These are phyloP conservation scores for Thymelicus lineola DNA, from an alignment of 2,888 invertebrate genomes.

Conservation along the genomic window DNA sequence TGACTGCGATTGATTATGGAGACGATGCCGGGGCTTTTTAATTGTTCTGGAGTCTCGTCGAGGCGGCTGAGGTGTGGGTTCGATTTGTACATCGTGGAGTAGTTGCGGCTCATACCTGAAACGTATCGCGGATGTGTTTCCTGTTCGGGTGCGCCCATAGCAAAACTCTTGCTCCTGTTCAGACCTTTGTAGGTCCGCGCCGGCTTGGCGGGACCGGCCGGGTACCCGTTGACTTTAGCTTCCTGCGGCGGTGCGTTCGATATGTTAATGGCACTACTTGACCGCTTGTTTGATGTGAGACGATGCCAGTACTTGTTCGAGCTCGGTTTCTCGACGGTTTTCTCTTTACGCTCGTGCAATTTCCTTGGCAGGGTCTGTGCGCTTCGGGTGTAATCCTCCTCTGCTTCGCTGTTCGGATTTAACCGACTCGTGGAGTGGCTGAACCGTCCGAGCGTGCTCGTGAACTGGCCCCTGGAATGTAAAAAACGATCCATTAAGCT, in stretches of 20 bases:
- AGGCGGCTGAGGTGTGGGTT: conserved; percentile 90
- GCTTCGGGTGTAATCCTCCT: conserved; percentile 84
- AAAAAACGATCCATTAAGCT: conserved; percentile 57
- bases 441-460: conserved; percentile 92
- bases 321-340: conserved; percentile 72
- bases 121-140: conserved; percentile 79
- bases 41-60: conserved; percentile 88
- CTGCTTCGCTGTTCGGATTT: conserved; percentile 81
- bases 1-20: conserved; percentile 94
- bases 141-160: conserved; percentile 88
- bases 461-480: conserved; percentile 87
- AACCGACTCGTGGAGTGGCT: conserved; percentile 93
- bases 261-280: conserved; percentile 88
- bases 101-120: conserved; percentile 77
- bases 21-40: conserved; percentile 94
- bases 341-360: conserved; percentile 81
- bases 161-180: conserved; percentile 93
- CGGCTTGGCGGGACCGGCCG: conserved; percentile 90
- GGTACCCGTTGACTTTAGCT: conserved; percentile 75
- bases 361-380: conserved; percentile 92
- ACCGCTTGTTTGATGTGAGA: conserved; percentile 82
- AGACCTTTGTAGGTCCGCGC: conserved; percentile 92
- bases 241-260: conserved; percentile 76
- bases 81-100: conserved; percentile 89
- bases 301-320: conserved; percentile 78